Evolutionary conservation across 2,797 vertebrate genomes (phyloP), one percentile per base, ranked within the genome.

Genomic region (Smutsia temminckii): DNA sequence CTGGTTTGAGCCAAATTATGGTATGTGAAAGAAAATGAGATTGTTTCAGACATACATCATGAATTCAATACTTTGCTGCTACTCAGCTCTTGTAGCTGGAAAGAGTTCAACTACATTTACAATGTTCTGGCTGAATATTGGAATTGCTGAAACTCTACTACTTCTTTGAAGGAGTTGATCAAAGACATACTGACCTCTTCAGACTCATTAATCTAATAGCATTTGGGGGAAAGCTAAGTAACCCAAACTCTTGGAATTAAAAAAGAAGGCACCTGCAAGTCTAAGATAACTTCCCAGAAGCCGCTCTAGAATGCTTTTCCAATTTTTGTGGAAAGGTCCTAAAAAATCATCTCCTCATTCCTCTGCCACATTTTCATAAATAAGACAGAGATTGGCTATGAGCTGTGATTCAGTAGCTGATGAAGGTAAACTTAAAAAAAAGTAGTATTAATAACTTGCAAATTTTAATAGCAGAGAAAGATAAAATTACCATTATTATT

Each of bases 391-490:
- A 89, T 12, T 2, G 51, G 42, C 89, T 83, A 86, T 21, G 34
- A 53, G 85, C 34, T 96, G 51, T 86, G 96, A 97, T 95, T 98
- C 97, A 98, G 75, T 83, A 95, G 42, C 46, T 97, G 95, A 78
- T 94, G 96, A 95, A 91, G 95, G 97, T 97, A 92, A 68, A 97
- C 63, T 95, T 74, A 93, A 34, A 94, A 81, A 97, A 96, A 81
- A 93, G 96, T 29, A 93, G 42, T 81, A 97, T 94, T 96, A 93
- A 96, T 94, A 97, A 91, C 78, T 85, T 89, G 84, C 84, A 96
- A 89, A 97, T 96, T 97, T 96, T 97, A 98, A 96, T 72, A 95
- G 74, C 64, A 93, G 78, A 94, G 81, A 97, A 96, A 95, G 96
- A 92, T 96, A 91, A 97, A 97, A 96, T n/a, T 97, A 95, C 97